Percentiles rank a stretch among this genome's conserved stretches.
These are phyloP conservation scores for Naja naja DNA, from an alignment of 2,113 vertebrate species.

Conservation along the genomic window DNA sequence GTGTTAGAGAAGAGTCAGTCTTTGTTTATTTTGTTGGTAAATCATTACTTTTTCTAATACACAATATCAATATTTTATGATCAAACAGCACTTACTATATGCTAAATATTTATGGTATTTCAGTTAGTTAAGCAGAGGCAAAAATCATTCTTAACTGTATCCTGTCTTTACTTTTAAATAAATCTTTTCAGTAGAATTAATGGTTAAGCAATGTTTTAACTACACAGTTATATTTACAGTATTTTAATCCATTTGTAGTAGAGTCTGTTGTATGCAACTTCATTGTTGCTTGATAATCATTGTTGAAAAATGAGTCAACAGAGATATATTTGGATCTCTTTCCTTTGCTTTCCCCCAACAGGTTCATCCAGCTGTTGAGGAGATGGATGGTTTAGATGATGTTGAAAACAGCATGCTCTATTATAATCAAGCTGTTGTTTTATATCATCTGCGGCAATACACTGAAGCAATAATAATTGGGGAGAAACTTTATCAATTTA, in stretches of 20 bases:
- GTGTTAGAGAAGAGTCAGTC: background rate
- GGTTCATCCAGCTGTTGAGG: slow-evolving; percentile 91
- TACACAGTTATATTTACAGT: background rate
- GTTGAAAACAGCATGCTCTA: slow-evolving; percentile 95
- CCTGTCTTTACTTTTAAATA: background rate
- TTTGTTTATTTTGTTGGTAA: background rate
- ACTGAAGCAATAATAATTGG: slow-evolving; percentile 91
- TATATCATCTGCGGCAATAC: slow-evolving; percentile 92
- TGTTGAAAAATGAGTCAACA: background rate
- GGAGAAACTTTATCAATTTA: slow-evolving; percentile 96
- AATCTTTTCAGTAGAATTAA: background rate
- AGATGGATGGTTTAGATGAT: slow-evolving; percentile 94
- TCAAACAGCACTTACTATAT: background rate
- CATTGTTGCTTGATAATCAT: background rate
- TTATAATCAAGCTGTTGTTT: slow-evolving; percentile 95
- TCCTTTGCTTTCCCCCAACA: slow-evolving; percentile 41
- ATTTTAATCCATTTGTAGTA: background rate
- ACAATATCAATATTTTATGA: background rate
- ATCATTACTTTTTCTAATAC: background rate
- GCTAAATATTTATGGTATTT: background rate
- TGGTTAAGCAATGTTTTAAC: background rate
- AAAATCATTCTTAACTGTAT: background rate
- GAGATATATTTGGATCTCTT: background rate
- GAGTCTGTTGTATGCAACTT: background rate
- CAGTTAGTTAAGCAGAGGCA: background rate